Evolutionary conservation across 2,797 vertebrate species (phyloP).

Genomic region (Tokudaia muenninki): DNA sequence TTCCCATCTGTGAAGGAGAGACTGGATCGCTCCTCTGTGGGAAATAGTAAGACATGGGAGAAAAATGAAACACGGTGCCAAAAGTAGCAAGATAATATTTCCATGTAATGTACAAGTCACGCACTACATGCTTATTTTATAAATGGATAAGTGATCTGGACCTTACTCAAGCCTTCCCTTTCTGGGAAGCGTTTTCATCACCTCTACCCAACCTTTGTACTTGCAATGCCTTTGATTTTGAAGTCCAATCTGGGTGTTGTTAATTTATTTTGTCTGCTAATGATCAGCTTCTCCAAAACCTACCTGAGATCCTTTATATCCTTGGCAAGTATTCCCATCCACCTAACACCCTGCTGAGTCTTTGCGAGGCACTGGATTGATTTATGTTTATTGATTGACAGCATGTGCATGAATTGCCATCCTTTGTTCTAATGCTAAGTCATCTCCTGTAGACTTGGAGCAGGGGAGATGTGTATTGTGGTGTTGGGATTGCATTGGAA

Average conservation of each 20-base stretch:
- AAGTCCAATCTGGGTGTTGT: not conserved
- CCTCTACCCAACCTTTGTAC: not conserved
- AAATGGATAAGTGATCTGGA: not conserved
- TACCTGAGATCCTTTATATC: not conserved
- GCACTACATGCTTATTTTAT: not conserved
- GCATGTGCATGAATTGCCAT: not conserved
- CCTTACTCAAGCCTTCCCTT: not conserved
- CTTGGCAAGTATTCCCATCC: not conserved
- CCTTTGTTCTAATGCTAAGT: conserved; percentile 19
- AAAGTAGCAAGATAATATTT: not conserved
- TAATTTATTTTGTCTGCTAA: conserved; percentile 43
- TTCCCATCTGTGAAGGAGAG: not conserved
- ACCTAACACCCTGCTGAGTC: not conserved
- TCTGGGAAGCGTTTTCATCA: not conserved
- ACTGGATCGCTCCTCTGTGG: not conserved
- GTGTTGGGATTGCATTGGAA: not conserved
- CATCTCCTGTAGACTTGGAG: not conserved
- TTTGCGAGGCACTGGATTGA: not conserved
- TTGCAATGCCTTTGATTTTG: not conserved
- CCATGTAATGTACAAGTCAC: not conserved
- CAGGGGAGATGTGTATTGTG: not conserved
- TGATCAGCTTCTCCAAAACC: not conserved
- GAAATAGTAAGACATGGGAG: not conserved
- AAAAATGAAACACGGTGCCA: not conserved
- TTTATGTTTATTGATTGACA: not conserved